Percentiles rank a stretch among this genome's conserved stretches.
Conservation (phyloP, 1,140 invertebrate species). For the Phenacoccus solenopsis region DNA sequence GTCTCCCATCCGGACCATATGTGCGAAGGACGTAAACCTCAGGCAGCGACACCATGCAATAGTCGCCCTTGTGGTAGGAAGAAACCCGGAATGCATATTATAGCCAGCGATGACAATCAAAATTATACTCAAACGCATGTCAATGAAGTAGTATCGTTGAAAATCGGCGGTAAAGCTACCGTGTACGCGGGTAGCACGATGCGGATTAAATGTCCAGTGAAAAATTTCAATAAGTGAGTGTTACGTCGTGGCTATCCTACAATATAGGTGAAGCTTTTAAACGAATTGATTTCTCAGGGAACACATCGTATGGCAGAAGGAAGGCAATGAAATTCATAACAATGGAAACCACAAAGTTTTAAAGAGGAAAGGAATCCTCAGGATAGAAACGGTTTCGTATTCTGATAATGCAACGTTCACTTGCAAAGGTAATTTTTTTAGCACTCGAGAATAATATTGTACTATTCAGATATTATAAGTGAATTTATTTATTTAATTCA, state of each 20-base stretch:
- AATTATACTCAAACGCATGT: slow-evolving; percentile 67
- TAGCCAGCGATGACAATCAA: slow-evolving; percentile 40
- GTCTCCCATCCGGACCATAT: slow-evolving; percentile 55
- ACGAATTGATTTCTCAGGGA: slow-evolving; percentile 31
- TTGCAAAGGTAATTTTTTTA: slow-evolving; percentile 54
- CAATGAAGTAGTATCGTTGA: slow-evolving; percentile 59
- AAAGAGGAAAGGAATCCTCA: slow-evolving; percentile 71
- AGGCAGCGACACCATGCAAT: slow-evolving; percentile 65
- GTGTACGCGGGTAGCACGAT: slow-evolving; percentile 74
- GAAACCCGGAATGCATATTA: slow-evolving; percentile 47
- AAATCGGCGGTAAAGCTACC: slow-evolving; percentile 69
- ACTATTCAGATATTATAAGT: slow-evolving; percentile 53
- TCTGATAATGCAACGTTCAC: slow-evolving; percentile 69
- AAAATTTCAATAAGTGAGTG: slow-evolving; percentile 48
- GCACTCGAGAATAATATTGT: slow-evolving; percentile 51
- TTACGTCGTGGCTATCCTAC: no score
- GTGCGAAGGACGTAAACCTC: slow-evolving; percentile 53
- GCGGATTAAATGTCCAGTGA: slow-evolving; percentile 80
- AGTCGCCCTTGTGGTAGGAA: slow-evolving; percentile 56
- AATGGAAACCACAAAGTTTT: slow-evolving; percentile 69
- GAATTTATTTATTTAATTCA: no score
- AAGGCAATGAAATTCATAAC: slow-evolving; percentile 54
- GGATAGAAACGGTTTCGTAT: slow-evolving; percentile 60
- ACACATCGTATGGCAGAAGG: slow-evolving; percentile 68
- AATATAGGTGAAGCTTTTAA: no score